Base-by-base conservation (phyloP, 2,797 vertebrate genomes). In the Parambassis ranga region DNA sequence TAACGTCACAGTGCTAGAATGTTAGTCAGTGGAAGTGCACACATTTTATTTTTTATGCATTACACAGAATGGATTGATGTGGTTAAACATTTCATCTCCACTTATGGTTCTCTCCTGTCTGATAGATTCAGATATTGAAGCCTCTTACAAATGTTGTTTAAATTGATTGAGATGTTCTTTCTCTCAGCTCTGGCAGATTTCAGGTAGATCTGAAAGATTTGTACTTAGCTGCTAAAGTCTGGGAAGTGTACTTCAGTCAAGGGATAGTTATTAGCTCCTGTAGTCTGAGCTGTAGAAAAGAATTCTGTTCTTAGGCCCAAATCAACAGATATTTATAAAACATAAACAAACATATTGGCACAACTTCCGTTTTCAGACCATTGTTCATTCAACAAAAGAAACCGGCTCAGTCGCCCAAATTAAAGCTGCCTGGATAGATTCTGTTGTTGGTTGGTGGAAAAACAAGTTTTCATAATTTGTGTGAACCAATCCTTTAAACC, bases 111-210 rank as follows among this genome's bases (percentile, higher is more conserved):
- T 91, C 82, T 84, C 82, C 85, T 79, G 71, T 88, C 82, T 86
- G 81, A 68, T 82, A 76, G 82, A 82, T 82, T 43, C 41, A 53
- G 53, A 83, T 84, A 77, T 48, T 20, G 68, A 90, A 87, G 83
- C 81, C 81, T 77, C 71, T 83, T 83, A 69, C 59, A 64, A 31
- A 77, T 87, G 81, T 85, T 82, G 65, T 42, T 79, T 9, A 49
- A 82, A 59, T 37, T 3, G 78, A 87, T 85, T 83, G 84, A 79
- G 79, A 81, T 86, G 81, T 71, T 90, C 50, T 91, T 91, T 91
- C 89, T 74, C 83, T 87, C 86, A 88, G 88, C 89, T 92, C 87
- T 92, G 87, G 83, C 79, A 65, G 36, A 44, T 52, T 56, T 42
- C 7, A 32, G 14, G 19, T 43, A 26, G 22, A 31, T 35, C 19